Conservation (phyloP, 1,140 invertebrate genomes). For the Paraescarpia echinospica region DNA sequence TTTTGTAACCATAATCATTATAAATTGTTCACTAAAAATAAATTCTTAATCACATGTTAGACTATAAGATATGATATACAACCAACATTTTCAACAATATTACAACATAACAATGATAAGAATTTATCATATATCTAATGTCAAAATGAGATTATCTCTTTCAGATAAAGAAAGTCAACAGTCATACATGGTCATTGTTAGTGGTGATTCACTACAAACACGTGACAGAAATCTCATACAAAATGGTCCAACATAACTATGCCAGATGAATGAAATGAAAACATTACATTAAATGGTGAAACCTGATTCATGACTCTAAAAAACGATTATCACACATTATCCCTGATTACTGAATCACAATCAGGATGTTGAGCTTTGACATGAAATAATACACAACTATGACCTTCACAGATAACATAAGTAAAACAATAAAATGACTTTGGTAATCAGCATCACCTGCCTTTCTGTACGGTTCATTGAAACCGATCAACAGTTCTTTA, state of each 20-base stretch:
- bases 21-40: too few species aligned
- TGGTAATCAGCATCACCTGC: neutral
- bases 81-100: too few species aligned
- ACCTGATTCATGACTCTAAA: neutral
- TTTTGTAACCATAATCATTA: neutral
- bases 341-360: neutral
- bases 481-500: neutral
- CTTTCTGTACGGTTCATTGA: neutral
- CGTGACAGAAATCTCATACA: neutral
- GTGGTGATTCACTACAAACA: neutral
- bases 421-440: neutral
- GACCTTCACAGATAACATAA: neutral
- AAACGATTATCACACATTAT: constrained; percentile 1
- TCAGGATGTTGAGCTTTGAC: neutral
- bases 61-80: too few species aligned
- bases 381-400: neutral
- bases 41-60: too few species aligned
- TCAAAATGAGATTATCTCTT: too few species aligned
- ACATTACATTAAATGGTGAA: neutral
- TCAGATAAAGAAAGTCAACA: too few species aligned
- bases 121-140: too few species aligned
- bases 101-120: too few species aligned
- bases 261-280: neutral
- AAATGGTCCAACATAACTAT: neutral
- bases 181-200: neutral